Percentiles rank a stretch among this genome's conserved stretches.
These are phyloP conservation scores for Lepidocyrtinus sp. DNA, from an alignment of 2,888 invertebrate species.

Conservation along the genomic window DNA sequence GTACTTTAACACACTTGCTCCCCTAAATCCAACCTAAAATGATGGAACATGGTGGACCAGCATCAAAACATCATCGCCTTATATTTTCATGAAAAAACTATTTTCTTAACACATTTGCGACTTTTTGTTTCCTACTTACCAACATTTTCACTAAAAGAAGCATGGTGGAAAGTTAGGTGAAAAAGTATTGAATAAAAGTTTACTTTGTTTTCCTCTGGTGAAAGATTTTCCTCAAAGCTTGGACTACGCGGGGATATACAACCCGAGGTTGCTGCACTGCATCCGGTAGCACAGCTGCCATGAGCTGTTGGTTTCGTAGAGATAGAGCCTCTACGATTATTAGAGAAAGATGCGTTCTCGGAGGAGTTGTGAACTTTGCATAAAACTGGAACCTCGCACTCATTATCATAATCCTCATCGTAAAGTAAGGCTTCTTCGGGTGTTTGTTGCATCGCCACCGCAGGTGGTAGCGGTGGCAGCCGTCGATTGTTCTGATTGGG, in stretches of 20 bases:
- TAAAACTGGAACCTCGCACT: constrained; percentile 35
- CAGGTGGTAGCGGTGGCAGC: constrained; percentile 12
- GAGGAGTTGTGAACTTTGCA: constrained; percentile 44
- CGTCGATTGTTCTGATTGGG: constrained; percentile 17
- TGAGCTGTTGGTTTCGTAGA: background rate
- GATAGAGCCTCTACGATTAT: constrained; percentile 32
- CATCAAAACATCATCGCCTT: background rate
- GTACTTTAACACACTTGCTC: background rate
- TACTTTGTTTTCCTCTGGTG: constrained; percentile 49
- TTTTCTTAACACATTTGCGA: background rate
- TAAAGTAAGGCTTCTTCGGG: constrained; percentile 14
- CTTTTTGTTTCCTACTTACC: background rate
- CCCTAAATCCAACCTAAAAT: too few relatives aligned
- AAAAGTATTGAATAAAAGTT: constrained; percentile 18
- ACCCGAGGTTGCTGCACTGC: background rate
- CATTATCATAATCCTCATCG: constrained; percentile 52
- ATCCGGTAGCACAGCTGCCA: constrained; percentile 20
- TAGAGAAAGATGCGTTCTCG: constrained; percentile 16
- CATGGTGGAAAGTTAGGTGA: background rate
- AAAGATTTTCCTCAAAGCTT: constrained; percentile 42
- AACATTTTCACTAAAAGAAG: constrained; percentile 3
- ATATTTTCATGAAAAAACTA: background rate
- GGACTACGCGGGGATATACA: constrained; percentile 12
- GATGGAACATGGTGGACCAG: too few relatives aligned
- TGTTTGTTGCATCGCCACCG: constrained; percentile 7